A percentile compares a stretch with the other conserved stretches of the same genome.
Conservation (phyloP, 2,888 invertebrate genomes). For the Tolmerus cingulatus region DNA sequence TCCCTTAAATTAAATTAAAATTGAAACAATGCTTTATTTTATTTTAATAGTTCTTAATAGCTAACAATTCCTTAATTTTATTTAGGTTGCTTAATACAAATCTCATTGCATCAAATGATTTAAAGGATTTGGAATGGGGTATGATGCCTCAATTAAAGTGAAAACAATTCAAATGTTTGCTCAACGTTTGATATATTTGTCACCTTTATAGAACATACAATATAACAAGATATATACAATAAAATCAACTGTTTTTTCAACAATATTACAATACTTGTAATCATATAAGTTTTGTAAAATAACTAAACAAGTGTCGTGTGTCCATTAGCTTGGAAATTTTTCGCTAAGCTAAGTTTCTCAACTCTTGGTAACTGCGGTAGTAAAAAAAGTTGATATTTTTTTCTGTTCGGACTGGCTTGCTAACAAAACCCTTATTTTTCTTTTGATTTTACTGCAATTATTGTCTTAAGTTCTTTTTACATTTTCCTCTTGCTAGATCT, state of each 20-base stretch:
- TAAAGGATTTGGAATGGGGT: too few relatives aligned
- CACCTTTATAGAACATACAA: slow-evolving; percentile 41
- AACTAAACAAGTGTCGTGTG: slow-evolving; percentile 7
- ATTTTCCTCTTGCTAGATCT: background rate
- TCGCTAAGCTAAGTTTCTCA: background rate
- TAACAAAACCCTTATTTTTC: background rate
- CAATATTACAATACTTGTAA: slow-evolving; percentile 28
- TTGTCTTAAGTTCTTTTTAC: slow-evolving; percentile 12
- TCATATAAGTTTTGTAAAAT: slow-evolving; percentile 1
- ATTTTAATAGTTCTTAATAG: background rate
- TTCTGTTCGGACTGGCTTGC: slow-evolving; percentile 17
- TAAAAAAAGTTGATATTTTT: slow-evolving; percentile 2
- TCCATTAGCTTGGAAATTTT: background rate
- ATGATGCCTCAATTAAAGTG: background rate
- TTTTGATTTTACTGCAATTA: slow-evolving; percentile 37
- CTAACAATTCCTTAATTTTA: background rate
- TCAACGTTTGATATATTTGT: slow-evolving; percentile 43
- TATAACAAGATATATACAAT: slow-evolving; percentile 41
- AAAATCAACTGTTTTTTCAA: slow-evolving; percentile 20
- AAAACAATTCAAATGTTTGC: background rate
- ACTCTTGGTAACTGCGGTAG: background rate
- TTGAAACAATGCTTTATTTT: background rate
- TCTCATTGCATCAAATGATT: background rate
- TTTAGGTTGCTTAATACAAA: too few relatives aligned
- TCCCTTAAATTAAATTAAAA: too few relatives aligned